Conservation (phyloP, 2,888 invertebrate species). For the Thymelicus sylvestris region DNA sequence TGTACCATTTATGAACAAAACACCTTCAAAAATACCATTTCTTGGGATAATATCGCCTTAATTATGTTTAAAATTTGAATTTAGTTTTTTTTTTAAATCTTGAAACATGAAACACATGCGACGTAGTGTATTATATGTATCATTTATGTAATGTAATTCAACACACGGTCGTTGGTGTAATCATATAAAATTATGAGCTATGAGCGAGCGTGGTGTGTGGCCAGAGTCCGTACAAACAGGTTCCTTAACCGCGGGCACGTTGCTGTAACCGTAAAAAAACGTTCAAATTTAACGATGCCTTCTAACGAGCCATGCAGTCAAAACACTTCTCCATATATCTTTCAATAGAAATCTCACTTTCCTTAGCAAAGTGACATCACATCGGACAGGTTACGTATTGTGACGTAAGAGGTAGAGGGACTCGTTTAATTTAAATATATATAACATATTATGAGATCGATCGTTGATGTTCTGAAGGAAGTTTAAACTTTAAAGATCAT, state of each 20-base stretch:
- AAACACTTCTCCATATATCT: conserved; percentile 56
- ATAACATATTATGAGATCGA: background rate
- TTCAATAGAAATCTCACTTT: conserved; percentile 70
- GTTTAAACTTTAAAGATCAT: background rate
- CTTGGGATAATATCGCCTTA: no score
- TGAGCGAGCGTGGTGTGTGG: conserved; percentile 53
- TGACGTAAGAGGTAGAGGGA: conserved; percentile 57
- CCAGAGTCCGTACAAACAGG: conserved; percentile 62
- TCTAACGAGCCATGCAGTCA: conserved; percentile 55
- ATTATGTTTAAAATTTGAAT: no score
- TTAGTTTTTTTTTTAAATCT: no score
- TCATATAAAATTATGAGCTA: conserved; percentile 33
- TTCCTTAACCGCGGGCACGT: conserved; percentile 55
- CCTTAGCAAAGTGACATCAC: conserved; percentile 62
- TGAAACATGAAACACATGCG: no score
- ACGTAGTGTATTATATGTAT: background rate
- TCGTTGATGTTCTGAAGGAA: background rate
- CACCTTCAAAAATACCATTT: no score
- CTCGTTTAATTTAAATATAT: conserved; percentile 8
- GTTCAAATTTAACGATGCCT: conserved; percentile 70
- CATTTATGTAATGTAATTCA: conserved; percentile 27
- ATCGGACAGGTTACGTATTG: conserved; percentile 57
- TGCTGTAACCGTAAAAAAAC: conserved; percentile 60
- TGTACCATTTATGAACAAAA: no score
- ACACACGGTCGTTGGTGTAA: conserved; percentile 14